phyloP scores from a whole-genome alignment of 92 coral and sea anemone genomes.

The Epizoanthus illoricatus region DNA sequence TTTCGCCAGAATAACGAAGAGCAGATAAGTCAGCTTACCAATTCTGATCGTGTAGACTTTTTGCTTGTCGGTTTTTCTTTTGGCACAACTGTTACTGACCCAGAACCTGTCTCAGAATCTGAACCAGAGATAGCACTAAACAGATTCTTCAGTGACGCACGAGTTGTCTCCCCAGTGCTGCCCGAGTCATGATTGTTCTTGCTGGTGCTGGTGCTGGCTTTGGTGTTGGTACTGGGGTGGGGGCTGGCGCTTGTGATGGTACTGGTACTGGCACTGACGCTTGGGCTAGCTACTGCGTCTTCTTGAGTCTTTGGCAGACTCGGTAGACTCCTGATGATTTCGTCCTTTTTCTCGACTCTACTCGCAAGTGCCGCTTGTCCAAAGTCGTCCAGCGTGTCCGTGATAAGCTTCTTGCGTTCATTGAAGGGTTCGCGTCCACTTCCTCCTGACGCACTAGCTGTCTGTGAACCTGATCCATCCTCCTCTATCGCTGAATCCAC shows the following conservation, averaged over 20 bases:
- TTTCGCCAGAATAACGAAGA: no score
- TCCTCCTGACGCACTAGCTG: neutral
- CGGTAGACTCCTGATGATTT: conserved; percentile 72
- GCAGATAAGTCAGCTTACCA: conserved; percentile 28
- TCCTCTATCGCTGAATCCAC: neutral
- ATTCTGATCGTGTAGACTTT: conserved; percentile 16
- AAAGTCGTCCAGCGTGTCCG: conserved; percentile 69
- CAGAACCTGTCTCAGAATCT: conserved; percentile 45
- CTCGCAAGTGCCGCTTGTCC: conserved; percentile 70
- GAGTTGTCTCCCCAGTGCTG: neutral
- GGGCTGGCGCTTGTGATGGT: conserved; percentile 6
- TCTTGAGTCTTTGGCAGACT: conserved; percentile 40
- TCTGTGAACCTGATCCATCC: conserved; percentile 21
- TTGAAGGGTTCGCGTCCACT: neutral
- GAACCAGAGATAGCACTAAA: conserved; percentile 67
- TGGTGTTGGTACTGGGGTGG: conserved; percentile 20
- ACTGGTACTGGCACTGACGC: neutral
- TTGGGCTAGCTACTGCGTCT: neutral
- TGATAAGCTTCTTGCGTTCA: conserved; percentile 60
- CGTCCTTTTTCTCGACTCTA: conserved; percentile 69
- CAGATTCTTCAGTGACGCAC: conserved; percentile 66
- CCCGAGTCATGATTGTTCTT: conserved; percentile 21
- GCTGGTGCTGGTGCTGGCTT: conserved; percentile 16
- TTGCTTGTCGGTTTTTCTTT: neutral
- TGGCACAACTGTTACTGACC: conserved; percentile 10